Base-by-base conservation (phyloP, 2,113 vertebrate genomes). In the Acrocephalus arundinaceus region DNA sequence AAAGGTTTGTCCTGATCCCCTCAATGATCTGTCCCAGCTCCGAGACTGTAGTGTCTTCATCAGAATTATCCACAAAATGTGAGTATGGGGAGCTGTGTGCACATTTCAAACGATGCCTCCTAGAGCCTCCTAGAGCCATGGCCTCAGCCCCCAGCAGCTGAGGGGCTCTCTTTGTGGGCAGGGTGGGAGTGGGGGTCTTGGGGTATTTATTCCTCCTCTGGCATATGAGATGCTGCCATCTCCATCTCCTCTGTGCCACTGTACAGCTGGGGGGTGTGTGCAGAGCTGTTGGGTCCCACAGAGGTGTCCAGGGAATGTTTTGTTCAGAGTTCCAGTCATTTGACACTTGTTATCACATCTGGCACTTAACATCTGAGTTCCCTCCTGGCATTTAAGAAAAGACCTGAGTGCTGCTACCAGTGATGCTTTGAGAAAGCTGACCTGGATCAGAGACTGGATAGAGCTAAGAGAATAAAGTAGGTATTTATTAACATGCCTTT, bases 1-100 rank as follows among this genome's bases (percentile, higher is more conserved):
- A 7, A 97, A 92, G 4, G 96, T 98, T 37, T 97, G 92, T 5
- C 75, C 59, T 3, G 59, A 98, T 31, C 90, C 95, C 1, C 70
- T 98, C 16, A 39, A 92, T 8, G 85, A 92, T 0, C 87, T 98
- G 7, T 92, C 95, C 1, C 97, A 98, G 89, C 98, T 99, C 59
- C 98, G 97, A 82, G 98, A 99, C 89, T 98, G 99, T 13, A 61
- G 72, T 2, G 7, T 98, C 54, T 97, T 99, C 51, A 41, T 99
- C 65, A 98, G 96, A 93, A 97, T 99, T 73, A 98, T 99, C 62
- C 83, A 97, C 46, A 95, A 94, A 91, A 89, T 99, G 99, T 99
- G 97, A 99, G 99, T 99, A 76, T 4, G 10, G 31, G 6, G 28
- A 45, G 19, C 27, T 0, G 4, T 30, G 49, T 5, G 18, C 9